These are phyloP conservation scores for Drosophila mayaguana DNA, from an alignment of 2,888 invertebrate genomes.

Conservation along the genomic window DNA sequence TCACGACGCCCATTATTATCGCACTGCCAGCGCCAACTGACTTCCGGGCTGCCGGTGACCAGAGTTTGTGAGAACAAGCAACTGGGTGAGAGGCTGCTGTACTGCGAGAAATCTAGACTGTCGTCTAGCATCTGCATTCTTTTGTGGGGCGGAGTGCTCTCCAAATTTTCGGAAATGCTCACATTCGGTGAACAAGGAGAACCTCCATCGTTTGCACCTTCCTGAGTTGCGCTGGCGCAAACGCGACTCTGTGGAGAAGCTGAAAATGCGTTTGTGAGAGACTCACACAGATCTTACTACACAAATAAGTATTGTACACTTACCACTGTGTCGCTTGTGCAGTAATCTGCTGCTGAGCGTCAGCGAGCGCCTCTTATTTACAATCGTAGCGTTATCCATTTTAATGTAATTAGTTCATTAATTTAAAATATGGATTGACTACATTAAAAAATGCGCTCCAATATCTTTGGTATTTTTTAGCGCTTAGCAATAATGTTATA, in stretches of 20 bases:
- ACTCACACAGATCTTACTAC: not conserved
- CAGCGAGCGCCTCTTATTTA: constrained; percentile 70
- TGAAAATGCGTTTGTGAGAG: constrained; percentile 26
- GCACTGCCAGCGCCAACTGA: constrained; percentile 82
- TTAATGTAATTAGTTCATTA: constrained; percentile 37
- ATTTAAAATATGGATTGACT: constrained; percentile 39
- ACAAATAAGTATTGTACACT: not conserved
- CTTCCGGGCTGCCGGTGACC: constrained; percentile 81
- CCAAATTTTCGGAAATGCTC: constrained; percentile 51
- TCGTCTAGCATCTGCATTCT: constrained; percentile 72
- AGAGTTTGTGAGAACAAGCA: constrained; percentile 80
- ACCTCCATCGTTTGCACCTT: constrained; percentile 29
- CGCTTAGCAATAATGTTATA: not conserved
- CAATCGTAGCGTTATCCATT: constrained; percentile 76
- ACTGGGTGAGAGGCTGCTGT: constrained; percentile 74
- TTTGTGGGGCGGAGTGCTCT: constrained; percentile 79
- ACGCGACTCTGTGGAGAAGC: constrained; percentile 74
- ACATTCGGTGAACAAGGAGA: constrained; percentile 38
- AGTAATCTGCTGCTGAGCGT: constrained; percentile 75
- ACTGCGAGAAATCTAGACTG: constrained; percentile 78
- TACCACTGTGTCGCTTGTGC: constrained; percentile 76
- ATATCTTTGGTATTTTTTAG: constrained; percentile 39
- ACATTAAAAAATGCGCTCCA: constrained; percentile 50
- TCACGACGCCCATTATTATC: constrained; percentile 37
- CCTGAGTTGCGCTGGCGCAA: constrained; percentile 52